Percentiles rank a stretch among this genome's conserved stretches.
Evolutionary conservation across 2,888 invertebrate species (phyloP).

Genomic region (Nomada flava): DNA sequence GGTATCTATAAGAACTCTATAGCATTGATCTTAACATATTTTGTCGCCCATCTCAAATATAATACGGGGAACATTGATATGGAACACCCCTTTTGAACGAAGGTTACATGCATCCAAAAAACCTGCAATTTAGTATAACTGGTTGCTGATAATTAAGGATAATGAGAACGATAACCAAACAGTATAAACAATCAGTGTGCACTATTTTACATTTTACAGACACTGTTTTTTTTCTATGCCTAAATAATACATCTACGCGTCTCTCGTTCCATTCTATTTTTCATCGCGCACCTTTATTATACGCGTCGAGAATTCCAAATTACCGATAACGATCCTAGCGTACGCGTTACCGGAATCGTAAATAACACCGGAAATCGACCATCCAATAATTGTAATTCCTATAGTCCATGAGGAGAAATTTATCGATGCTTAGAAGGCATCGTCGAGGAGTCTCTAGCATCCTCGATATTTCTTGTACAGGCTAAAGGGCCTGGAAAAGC

Average conservation of each 20-base stretch:
- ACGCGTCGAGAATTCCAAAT: constrained; percentile 1
- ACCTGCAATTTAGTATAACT: constrained; percentile 45
- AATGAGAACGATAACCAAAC: constrained; percentile 31
- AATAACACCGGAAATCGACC: constrained; percentile 24
- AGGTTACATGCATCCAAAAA: constrained; percentile 38
- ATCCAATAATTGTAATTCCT: constrained; percentile 38
- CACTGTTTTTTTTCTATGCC: background rate
- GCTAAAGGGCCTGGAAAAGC: constrained; percentile 61
- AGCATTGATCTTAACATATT: background rate
- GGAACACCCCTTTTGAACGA: background rate
- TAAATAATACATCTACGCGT: background rate
- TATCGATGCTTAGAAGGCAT: constrained; percentile 63
- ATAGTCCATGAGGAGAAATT: constrained; percentile 46
- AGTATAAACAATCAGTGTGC: constrained; percentile 35
- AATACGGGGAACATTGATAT: background rate
- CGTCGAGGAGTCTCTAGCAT: constrained; percentile 29
- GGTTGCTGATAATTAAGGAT: constrained; percentile 54
- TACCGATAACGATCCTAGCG: background rate
- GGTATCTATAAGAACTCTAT: background rate
- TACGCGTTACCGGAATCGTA: constrained; percentile 23
- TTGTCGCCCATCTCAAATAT: too few species aligned
- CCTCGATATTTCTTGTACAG: constrained; percentile 13
- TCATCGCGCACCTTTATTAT: background rate
- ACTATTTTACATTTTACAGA: background rate
- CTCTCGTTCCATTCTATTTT: background rate